Evolutionary conservation across 2,888 invertebrate genomes (phyloP), one percentile per base, ranked within the genome.

Genomic region (Meiosimyza decipiens): DNA sequence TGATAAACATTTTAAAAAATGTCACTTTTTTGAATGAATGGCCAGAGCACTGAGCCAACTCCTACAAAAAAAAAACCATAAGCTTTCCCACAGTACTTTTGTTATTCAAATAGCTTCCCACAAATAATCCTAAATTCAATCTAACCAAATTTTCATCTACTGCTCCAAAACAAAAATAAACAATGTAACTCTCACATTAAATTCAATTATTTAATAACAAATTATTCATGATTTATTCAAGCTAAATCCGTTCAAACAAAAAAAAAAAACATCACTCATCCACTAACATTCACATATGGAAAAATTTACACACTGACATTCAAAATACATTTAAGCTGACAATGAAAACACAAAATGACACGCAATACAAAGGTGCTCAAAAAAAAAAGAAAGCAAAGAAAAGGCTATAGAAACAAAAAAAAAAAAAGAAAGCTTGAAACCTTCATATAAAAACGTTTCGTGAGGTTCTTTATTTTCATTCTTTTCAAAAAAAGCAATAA

Each of bases 171-270:
- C 6, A 40, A 40, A 40, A 40, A 40, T 7, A 40, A 40, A 40
- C 40, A 6, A 40, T 40, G 9, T 40, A 40, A 40, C 40, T 13
- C 18, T 57, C 18, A 28, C 57, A 28, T 18, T 13, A 18, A 57
- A 57, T 57, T 57, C 57, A 57, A 57, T 57, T 28, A 57, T 57
- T 57, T 57, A 57, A 28, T 28, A 57, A 57, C 57, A 57, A 57
- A 57, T 57, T 57, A 28, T 57, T 57, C 57, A 57, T 57, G 28
- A 28, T 28, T 57, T 57, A 57, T 57, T 57, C 28, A 57, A 57
- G 57, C 57, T 57, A 28, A 57, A 57, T 57, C 57, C 57, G 57
- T 57, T 57, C 54, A 16, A 40, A 40, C 40, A 9, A 6, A 40
- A 40, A 40, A 40, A 40, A 40, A 40, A 40, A 1, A 40, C 40